Conservation (phyloP, 2,888 invertebrate species). For the Apotomis capreana region DNA sequence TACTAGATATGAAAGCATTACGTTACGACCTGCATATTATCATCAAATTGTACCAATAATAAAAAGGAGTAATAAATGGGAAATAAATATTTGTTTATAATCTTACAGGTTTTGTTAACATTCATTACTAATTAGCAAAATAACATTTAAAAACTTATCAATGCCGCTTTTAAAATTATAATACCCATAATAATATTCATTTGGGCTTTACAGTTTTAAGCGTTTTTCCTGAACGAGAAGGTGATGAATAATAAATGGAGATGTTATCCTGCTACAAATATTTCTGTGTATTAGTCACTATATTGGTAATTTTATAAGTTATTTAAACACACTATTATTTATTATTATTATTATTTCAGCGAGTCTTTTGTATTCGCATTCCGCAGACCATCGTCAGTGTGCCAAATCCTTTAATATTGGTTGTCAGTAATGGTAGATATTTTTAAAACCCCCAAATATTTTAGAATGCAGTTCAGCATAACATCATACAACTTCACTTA, state of each 20-base stretch:
- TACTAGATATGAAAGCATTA: conserved; percentile 15
- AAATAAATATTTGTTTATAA: neutral
- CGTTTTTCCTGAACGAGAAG: conserved; percentile 16
- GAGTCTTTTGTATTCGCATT: no score
- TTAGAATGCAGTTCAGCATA: no score
- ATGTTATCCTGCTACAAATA: conserved; percentile 22
- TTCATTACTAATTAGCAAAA: neutral
- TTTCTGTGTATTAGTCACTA: conserved; percentile 1
- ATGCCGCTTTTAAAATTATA: neutral
- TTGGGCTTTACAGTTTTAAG: neutral
- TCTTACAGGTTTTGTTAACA: neutral
- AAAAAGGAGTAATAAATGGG: no score
- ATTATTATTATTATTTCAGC: no score
- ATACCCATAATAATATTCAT: no score
- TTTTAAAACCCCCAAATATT: neutral
- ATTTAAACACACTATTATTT: neutral
- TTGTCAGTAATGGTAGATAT: neutral
- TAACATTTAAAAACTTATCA: neutral
- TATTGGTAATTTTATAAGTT: neutral
- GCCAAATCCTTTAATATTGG: no score
- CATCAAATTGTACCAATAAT: neutral
- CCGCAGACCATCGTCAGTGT: no score
- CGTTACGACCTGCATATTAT: conserved; percentile 1
- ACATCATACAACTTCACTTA: no score
- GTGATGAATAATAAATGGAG: neutral